Evolutionary conservation across 1,140 invertebrate genomes (phyloP).

Genomic region (Camponotus pennsylvanicus): DNA sequence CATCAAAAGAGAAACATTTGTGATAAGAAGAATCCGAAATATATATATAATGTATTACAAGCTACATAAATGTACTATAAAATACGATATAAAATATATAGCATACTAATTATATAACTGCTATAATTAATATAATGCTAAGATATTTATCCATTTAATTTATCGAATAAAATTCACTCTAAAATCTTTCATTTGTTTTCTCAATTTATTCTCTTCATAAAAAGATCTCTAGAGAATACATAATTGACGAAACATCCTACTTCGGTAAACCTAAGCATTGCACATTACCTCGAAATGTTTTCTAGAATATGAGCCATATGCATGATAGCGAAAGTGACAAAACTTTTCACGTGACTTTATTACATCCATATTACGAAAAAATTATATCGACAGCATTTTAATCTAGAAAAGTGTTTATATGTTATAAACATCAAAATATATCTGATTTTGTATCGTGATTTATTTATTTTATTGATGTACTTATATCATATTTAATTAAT

Average conservation of each 20-base stretch:
- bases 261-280: neutral
- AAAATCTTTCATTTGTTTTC: neutral
- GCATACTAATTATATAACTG: neutral
- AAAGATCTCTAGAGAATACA: too few species aligned
- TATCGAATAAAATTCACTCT: neutral
- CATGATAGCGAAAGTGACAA: slow-evolving; percentile 9
- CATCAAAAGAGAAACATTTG: neutral
- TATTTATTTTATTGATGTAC: too few species aligned
- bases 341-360: neutral
- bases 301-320: neutral
- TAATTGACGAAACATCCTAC: neutral
- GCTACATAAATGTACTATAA: neutral
- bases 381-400: neutral
- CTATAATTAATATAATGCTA: neutral
- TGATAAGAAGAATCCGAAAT: neutral
- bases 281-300: neutral
- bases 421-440: neutral
- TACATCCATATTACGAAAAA: neutral
- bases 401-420: neutral
- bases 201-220: neutral
- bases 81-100: neutral
- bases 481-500: too few species aligned
- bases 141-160: neutral
- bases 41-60: neutral
- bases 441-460: neutral